These are phyloP conservation scores for Eupithecia subumbrata DNA, from an alignment of 2,888 invertebrate genomes.

Conservation along the genomic window DNA sequence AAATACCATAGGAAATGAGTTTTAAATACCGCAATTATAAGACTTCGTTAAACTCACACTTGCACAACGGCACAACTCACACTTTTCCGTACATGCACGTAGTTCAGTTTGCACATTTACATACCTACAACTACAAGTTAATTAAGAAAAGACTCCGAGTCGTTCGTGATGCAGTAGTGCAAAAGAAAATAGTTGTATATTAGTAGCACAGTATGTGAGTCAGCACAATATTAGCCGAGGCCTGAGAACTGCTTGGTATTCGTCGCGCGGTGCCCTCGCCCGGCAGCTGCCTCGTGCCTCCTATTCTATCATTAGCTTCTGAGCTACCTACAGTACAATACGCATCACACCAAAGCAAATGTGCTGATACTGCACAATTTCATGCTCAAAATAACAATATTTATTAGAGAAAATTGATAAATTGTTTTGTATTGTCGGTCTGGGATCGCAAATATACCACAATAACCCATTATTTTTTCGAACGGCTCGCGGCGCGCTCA, in stretches of 20 bases:
- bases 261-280: constrained; percentile 57
- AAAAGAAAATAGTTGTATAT: constrained; percentile 41
- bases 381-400: constrained; percentile 5
- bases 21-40: constrained; percentile 50
- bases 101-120: background rate
- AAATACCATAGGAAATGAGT: background rate
- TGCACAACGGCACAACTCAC: background rate
- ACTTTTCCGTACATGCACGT: background rate
- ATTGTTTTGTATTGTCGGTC: constrained; percentile 54
- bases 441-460: constrained; percentile 73
- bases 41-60: background rate
- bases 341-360: constrained; percentile 46
- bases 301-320: constrained; percentile 51
- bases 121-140: constrained; percentile 37
- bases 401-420: constrained; percentile 33
- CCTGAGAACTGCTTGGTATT: constrained; percentile 70
- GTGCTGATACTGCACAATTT: constrained; percentile 23
- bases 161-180: constrained; percentile 31
- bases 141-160: constrained; percentile 51
- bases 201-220: constrained; percentile 60
- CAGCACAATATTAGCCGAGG: constrained; percentile 74
- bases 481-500: constrained; percentile 66
- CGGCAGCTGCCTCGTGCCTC: constrained; percentile 59
- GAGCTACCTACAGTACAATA: constrained; percentile 43
- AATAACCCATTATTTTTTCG: constrained; percentile 78